These are phyloP conservation scores for Drosophila ezoana DNA, from an alignment of 2,888 invertebrate species.

Conservation along the genomic window DNA sequence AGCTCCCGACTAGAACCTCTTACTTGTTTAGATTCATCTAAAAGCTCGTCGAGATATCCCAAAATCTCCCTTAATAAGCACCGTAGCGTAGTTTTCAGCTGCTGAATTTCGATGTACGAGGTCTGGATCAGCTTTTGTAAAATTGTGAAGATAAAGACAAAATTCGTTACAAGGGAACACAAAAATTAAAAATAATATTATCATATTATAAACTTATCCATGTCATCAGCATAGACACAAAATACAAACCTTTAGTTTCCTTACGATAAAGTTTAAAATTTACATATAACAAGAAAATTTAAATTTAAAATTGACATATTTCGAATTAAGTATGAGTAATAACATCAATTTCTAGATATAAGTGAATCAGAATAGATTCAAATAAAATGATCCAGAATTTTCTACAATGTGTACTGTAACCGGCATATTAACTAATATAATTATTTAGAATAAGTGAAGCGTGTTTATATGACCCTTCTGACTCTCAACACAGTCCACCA, in stretches of 20 bases:
- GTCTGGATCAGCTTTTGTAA: neutral
- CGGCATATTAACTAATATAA: neutral
- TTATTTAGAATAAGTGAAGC: too few relatives aligned
- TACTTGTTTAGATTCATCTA: too few relatives aligned
- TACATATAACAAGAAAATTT: neutral
- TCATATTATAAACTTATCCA: neutral
- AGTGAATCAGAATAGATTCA: too few relatives aligned
- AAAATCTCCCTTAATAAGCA: slow-evolving; percentile 1
- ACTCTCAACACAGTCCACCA: too few relatives aligned
- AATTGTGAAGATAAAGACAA: neutral
- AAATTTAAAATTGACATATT: too few relatives aligned
- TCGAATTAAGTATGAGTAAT: neutral
- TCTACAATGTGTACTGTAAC: neutral
- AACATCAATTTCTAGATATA: neutral
- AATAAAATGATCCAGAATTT: neutral
- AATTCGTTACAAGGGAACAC: too few relatives aligned
- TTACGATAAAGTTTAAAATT: neutral
- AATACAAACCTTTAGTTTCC: neutral
- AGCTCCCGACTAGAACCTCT: too few relatives aligned
- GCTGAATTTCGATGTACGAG: neutral
- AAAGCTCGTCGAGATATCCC: neutral
- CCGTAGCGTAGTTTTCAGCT: neutral
- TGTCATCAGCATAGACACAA: neutral
- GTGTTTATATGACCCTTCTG: too few relatives aligned
- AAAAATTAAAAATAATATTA: neutral